Base-by-base conservation (phyloP, 35 echinoderm and acorn worm genomes). In the Stichopus chloronotus region DNA sequence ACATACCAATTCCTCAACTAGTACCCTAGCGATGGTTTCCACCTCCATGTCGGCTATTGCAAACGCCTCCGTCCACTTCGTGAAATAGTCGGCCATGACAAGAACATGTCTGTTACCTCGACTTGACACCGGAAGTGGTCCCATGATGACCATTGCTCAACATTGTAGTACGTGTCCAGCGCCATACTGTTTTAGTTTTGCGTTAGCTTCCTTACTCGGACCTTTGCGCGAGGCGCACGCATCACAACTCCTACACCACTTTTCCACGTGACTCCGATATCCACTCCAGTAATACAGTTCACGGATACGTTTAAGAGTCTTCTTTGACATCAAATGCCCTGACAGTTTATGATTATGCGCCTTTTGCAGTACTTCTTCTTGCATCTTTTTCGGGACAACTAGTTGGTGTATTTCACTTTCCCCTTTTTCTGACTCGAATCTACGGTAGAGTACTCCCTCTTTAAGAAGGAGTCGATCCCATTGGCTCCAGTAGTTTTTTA, bases 11-110 rank as follows among this genome's bases (percentile, higher is more conserved):
- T 91, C 13, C 72, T 76, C 52, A 1, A 95, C 91, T 3, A 92
- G 63, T 6, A 58, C 59, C 12, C 53, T 72, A 12, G 90, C 91
- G 4, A 95, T n/a, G 17, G 94, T 95, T 16, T 57, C 79, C 1
- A 59, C 72, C 24, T 76, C 82, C 65, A 84, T 58, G 23, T 95
- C 91, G 7, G 82, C 76, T 5, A 92, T 8, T 12, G 94, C 81
- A 78, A 92, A 95, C 4, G 91, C 94, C 71, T 93, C 89, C 19
- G 61, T 94, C 94, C 94, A 95, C 78, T 95, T 95, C 6, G 92
- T 95, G 19, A 93, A 92, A 43, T 88, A 93, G 17, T 90, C 83
- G 16, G 58, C 94, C 1, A 94, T 84, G 8, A 95, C 86, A 8
- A 95, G 59, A 43, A 91, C 78, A 20, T 93, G 92, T 25, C 14